Evolutionary conservation across 2,797 vertebrate species (phyloP).

Genomic region (Chaetophractus vellerosus): DNA sequence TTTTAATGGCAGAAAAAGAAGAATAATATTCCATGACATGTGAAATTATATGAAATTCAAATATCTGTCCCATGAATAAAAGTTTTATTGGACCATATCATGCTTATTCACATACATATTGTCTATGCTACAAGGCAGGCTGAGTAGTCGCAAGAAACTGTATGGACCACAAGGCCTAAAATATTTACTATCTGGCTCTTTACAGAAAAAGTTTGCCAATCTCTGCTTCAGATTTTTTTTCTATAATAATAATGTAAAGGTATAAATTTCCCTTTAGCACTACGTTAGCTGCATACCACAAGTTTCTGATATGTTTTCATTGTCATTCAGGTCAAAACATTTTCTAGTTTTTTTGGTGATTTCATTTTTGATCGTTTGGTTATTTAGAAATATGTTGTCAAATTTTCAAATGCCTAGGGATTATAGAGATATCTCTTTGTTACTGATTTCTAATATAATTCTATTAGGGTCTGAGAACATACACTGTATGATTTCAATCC

Average conservation of each 20-base stretch:
- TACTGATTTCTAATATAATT: neutral
- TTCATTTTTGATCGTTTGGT: neutral
- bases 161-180: neutral
- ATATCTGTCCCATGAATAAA: neutral
- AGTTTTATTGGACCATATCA: neutral
- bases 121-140: neutral
- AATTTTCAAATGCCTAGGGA: neutral
- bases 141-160: neutral
- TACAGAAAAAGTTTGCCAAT: neutral
- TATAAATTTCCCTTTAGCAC: neutral
- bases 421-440: neutral
- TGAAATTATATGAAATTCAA: neutral
- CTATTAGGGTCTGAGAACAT: too few relatives aligned
- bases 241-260: neutral
- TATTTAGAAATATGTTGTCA: neutral
- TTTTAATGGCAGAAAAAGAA: constrained; percentile 5
- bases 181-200: neutral
- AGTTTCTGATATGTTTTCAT: neutral
- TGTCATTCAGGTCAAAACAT: neutral
- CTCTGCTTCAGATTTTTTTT: neutral
- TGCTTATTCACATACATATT: neutral
- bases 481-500: too few relatives aligned
- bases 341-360: neutral
- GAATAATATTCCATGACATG: neutral
- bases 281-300: neutral